Evolutionary conservation across 2,113 vertebrate species (phyloP), one percentile per base, ranked within the genome.

Genomic region (Rynchops niger): DNA sequence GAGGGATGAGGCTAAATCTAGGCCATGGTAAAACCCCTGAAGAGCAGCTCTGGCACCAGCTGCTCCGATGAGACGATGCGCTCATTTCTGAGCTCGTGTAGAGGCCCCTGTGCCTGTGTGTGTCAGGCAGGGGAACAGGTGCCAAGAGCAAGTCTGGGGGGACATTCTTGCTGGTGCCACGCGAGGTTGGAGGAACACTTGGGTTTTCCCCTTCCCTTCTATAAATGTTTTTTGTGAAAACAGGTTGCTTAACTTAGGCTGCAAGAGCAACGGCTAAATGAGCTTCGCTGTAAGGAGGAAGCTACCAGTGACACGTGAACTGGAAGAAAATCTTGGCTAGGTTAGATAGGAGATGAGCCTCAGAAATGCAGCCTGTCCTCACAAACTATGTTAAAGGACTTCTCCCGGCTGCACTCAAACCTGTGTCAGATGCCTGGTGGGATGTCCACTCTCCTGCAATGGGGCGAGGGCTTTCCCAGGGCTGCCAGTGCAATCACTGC

Each of bases 201-300:
- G 22, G 26, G 32, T 73, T 88, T 94, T 86, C 36, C 53, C 21
- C 59, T 88, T 80, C n/a, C 12, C 9, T 83, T 88, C 90, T 82
- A 92, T 78, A 94, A 94, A 94, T 81, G 70, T 0, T 55, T 78
- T 90, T 47, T 53, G 32, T 74, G 38, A 62, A 79, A 94, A 74
- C 55, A 89, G 56, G 59, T 93, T 97, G 92, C 88, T 81, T 88
- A 93, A 82, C 69, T 89, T 76, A 23, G 74, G 36, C 95, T 95
- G 92, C 90, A 90, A n/a, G 50, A 88, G n/a, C 0, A 0, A 88
- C 32, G 10, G 21, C 56, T 92, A 29, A 70, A 61, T 49, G 61
- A 86, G 18, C 67, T 49, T 70, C 26, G 6, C 25, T 67, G 23
- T 61, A 47, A 77, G 29, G 20, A 79, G 36, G 56, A 74, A 85